Evolutionary conservation across 92 coral and sea anemone species (phyloP).

Genomic region (Epizoanthus fatuus): DNA sequence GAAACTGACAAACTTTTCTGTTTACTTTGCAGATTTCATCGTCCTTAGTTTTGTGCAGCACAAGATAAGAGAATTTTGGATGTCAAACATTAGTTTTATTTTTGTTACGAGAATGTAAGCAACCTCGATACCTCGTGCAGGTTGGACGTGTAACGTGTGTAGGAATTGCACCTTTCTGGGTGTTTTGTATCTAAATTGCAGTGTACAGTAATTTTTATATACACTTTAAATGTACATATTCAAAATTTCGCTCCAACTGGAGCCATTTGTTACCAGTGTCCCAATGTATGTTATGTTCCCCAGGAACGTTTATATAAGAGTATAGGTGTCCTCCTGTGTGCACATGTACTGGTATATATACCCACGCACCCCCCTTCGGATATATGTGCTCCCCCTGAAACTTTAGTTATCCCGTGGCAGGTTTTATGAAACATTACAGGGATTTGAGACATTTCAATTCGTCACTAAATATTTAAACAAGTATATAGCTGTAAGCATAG

Average conservation of each 20-base stretch:
- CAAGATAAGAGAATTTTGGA: conserved; percentile 7
- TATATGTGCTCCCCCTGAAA: no score
- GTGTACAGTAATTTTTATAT: conserved; percentile 47
- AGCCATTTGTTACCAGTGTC: background rate
- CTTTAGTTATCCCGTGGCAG: no score
- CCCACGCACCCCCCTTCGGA: no score
- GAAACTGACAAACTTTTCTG: background rate
- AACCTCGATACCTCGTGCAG: background rate
- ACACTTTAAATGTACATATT: conserved; percentile 35
- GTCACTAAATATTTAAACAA: no score
- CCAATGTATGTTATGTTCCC: no score
- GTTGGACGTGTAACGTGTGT: background rate
- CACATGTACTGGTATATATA: no score
- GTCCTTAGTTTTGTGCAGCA: conserved; percentile 81
- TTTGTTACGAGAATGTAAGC: conserved; percentile 45
- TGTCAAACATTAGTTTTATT: conserved; percentile 12
- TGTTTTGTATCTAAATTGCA: conserved; percentile 26
- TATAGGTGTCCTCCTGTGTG: no score
- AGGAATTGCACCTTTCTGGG: conserved; percentile 5
- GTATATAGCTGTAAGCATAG: no score
- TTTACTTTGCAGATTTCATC: conserved; percentile 84
- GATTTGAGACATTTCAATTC: no score
- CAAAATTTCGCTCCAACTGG: conserved; percentile 1
- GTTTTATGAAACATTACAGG: no score
- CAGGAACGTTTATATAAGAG: no score